Percentiles rank a stretch among this genome's conserved stretches.
Evolutionary conservation across 2,888 invertebrate genomes (phyloP).

Genomic region (Trissolcus brochymenae): DNA sequence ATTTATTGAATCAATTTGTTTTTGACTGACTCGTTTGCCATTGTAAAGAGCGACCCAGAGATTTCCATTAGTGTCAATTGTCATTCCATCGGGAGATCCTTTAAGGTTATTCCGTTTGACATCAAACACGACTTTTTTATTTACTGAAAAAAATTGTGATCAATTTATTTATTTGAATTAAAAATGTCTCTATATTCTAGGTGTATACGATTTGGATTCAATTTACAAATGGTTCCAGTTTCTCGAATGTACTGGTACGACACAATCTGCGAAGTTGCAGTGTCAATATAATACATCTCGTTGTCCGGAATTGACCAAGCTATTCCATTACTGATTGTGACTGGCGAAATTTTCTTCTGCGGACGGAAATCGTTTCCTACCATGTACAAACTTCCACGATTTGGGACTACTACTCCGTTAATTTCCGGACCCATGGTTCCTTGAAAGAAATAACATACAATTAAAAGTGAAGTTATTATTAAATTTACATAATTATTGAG

Average conservation of each 20-base stretch:
- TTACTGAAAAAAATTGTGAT: constrained; percentile 73
- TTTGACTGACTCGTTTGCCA: constrained; percentile 16
- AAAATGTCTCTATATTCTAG: no score
- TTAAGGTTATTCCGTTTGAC: constrained; percentile 79
- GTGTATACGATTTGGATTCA: neutral
- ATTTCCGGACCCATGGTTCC: constrained; percentile 69
- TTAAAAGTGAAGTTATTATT: no score
- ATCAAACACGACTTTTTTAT: constrained; percentile 80
- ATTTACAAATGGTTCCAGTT: constrained; percentile 79
- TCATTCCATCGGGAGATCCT: constrained; percentile 86
- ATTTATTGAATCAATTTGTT: no score
- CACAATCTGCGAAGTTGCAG: constrained; percentile 81
- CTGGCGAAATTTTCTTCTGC: constrained; percentile 71
- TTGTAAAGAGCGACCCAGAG: constrained; percentile 81
- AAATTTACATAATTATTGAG: no score
- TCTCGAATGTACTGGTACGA: constrained; percentile 83
- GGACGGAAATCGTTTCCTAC: constrained; percentile 71
- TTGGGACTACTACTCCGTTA: constrained; percentile 68
- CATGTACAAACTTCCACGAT: constrained; percentile 80
- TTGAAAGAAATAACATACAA: constrained; percentile 27
- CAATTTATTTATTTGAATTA: neutral
- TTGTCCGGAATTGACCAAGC: constrained; percentile 84
- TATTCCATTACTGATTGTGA: constrained; percentile 87
- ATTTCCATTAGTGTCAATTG: constrained; percentile 86
- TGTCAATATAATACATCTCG: constrained; percentile 88